Evolutionary conservation across 1,140 invertebrate species (phyloP).

Genomic region (Mercenaria mercenaria): DNA sequence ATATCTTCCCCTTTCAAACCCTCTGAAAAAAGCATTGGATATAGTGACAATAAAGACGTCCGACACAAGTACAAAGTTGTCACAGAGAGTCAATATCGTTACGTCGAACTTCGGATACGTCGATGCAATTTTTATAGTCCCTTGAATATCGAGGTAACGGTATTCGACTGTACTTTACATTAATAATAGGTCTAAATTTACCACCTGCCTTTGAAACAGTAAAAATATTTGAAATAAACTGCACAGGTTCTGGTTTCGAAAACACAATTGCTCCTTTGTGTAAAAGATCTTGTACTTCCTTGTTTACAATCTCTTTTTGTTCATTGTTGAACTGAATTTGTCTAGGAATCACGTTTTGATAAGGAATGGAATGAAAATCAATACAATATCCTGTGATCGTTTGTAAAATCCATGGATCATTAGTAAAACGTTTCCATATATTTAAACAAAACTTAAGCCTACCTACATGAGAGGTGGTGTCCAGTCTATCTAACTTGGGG

Average conservation of each 20-base stretch:
- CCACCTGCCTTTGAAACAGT: slow-evolving; percentile 6
- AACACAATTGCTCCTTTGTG: slow-evolving; percentile 19
- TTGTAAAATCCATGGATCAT: slow-evolving; percentile 46
- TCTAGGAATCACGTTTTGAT: slow-evolving; percentile 10
- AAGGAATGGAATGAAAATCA: not conserved
- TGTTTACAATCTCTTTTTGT: slow-evolving; percentile 5
- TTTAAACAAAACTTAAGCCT: slow-evolving; percentile 18
- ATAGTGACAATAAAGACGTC: no score
- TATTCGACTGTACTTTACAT: no score
- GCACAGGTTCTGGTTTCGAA: not conserved
- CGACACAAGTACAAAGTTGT: no score
- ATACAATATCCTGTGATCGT: slow-evolving; percentile 23
- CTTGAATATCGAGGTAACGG: no score
- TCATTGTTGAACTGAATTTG: slow-evolving; percentile 28
- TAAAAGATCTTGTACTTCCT: slow-evolving; percentile 5
- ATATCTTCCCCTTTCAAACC: no score
- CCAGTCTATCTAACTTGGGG: slow-evolving; percentile 27
- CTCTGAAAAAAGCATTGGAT: no score
- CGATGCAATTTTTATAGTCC: no score
- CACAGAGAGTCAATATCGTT: no score
- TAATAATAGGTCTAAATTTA: slow-evolving; percentile 17
- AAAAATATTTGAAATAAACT: slow-evolving; percentile 34
- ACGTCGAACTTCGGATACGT: no score
- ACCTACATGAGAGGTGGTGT: not conserved
- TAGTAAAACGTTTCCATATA: slow-evolving; percentile 40